phyloP scores from a whole-genome alignment of 64 coral and sea anemone genomes.

The Actinia tenebrosa region DNA sequence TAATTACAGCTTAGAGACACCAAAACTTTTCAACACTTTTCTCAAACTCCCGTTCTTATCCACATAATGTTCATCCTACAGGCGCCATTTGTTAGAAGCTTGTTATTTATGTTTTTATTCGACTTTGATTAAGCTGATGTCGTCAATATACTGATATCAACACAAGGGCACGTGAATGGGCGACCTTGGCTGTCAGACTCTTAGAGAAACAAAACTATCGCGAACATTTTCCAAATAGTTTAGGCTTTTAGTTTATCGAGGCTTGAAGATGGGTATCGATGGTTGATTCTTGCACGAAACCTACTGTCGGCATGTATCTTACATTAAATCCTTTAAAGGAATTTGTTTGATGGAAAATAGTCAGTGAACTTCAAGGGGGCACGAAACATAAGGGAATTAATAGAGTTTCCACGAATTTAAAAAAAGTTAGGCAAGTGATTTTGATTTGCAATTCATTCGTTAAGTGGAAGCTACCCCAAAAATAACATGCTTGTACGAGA shows the following conservation, averaged over 20 bases:
- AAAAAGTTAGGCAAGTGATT: too few species aligned
- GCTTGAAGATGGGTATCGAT: constrained; percentile 17
- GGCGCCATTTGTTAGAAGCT: constrained; percentile 4
- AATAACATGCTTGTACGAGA: not conserved
- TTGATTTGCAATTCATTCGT: too few species aligned
- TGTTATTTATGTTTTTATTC: constrained; percentile 10
- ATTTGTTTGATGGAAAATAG: not conserved
- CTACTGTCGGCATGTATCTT: constrained; percentile 4
- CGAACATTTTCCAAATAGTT: constrained; percentile 25
- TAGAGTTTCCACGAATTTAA: too few species aligned
- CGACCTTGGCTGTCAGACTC: constrained; percentile 14
- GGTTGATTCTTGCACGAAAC: constrained; percentile 23
- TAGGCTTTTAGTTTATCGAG: constrained; percentile 17
- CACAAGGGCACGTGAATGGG: not conserved
- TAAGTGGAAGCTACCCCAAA: too few species aligned
- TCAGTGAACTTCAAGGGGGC: too few species aligned
- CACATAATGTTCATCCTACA: not conserved
- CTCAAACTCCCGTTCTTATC: not conserved
- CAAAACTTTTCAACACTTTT: constrained; percentile 5
- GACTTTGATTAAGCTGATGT: not conserved
- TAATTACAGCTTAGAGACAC: not conserved
- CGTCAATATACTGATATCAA: constrained; percentile 1
- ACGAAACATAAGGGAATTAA: too few species aligned
- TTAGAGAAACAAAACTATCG: not conserved
- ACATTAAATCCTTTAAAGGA: not conserved